Conservation (phyloP, 64 coral and sea anemone genomes). For the Stichodactyla mertensii region DNA sequence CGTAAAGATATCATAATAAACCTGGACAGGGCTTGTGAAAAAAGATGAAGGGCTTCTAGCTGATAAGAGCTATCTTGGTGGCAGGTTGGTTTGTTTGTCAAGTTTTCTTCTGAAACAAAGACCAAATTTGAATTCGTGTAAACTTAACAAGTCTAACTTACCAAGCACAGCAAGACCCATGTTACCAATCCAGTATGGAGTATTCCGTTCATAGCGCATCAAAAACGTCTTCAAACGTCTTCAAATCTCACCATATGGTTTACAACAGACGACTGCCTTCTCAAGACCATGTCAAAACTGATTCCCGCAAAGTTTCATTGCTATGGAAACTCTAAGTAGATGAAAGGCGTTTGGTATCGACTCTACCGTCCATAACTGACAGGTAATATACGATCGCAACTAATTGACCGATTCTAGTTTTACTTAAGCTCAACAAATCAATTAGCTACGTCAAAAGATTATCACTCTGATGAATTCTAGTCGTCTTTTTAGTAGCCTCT, state of each 20-base stretch:
- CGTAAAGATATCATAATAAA: too few relatives aligned
- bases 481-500: background rate
- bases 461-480: background rate
- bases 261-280: background rate
- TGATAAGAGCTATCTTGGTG: too few relatives aligned
- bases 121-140: too few relatives aligned
- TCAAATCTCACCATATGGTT: background rate
- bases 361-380: background rate
- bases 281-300: background rate
- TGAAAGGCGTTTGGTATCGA: background rate
- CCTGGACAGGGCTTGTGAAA: too few relatives aligned
- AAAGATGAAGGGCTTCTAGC: too few relatives aligned
- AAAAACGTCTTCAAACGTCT: background rate
- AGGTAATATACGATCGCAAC: background rate
- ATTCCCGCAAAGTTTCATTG: background rate
- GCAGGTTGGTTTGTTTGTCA: too few relatives aligned
- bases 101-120: too few relatives aligned
- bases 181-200: too few relatives aligned
- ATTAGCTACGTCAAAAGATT: background rate
- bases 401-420: background rate
- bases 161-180: too few relatives aligned
- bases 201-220: too few relatives aligned
- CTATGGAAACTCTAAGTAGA: background rate
- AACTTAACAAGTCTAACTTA: too few relatives aligned
- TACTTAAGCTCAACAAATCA: background rate